Conservation (phyloP, 2,888 invertebrate genomes). For the Falcaria lacertinaria region DNA sequence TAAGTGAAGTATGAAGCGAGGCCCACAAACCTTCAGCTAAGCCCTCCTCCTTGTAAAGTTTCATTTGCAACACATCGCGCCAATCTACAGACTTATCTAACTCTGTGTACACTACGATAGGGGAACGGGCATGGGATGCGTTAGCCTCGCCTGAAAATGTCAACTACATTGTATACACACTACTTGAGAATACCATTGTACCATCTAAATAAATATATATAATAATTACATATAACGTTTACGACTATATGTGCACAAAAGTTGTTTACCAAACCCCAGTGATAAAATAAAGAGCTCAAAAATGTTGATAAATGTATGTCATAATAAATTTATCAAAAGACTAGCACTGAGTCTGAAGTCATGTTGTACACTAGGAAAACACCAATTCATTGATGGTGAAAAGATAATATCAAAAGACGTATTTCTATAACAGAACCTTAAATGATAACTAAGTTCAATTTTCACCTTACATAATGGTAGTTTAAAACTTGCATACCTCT, state of each 20-base stretch:
- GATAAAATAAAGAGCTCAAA: too few relatives aligned
- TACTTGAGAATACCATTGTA: not conserved
- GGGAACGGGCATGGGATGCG: conserved; percentile 55
- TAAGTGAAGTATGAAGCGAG: conserved; percentile 32
- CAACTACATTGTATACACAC: conserved; percentile 29
- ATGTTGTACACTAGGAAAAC: too few relatives aligned
- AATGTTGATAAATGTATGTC: too few relatives aligned
- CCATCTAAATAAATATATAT: conserved; percentile 2
- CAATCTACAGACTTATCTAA: conserved; percentile 77
- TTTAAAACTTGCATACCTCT: conserved; percentile 36
- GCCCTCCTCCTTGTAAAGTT: conserved; percentile 48
- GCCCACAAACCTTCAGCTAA: conserved; percentile 74
- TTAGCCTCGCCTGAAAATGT: conserved; percentile 68
- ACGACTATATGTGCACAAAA: not conserved
- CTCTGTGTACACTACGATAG: conserved; percentile 67
- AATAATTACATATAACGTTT: not conserved
- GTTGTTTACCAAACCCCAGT: too few relatives aligned
- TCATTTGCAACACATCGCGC: conserved; percentile 63
- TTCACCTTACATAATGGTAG: too few relatives aligned
- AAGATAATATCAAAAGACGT: too few relatives aligned
- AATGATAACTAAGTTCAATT: too few relatives aligned
- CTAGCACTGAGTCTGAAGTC: too few relatives aligned
- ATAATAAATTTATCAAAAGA: too few relatives aligned
- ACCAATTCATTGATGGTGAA: too few relatives aligned
- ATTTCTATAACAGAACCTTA: too few relatives aligned